phyloP scores from a whole-genome alignment of 2,888 invertebrate species.

The Podotricha telesiphe region DNA sequence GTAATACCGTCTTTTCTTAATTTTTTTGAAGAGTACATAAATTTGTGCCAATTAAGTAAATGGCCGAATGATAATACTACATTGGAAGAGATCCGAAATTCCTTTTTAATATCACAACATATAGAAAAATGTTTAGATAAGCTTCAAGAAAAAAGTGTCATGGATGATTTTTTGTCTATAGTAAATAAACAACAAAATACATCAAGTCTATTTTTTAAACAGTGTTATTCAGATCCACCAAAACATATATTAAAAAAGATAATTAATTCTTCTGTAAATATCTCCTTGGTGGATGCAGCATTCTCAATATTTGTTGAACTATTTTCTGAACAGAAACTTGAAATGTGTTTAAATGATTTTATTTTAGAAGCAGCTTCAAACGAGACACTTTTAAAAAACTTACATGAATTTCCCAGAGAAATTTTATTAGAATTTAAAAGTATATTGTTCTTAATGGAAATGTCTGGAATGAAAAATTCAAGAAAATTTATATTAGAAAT shows the following conservation, averaged over 20 bases:
- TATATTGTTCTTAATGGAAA: constrained; percentile 58
- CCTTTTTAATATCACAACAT: constrained; percentile 79
- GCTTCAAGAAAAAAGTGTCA: constrained; percentile 67
- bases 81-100: constrained; percentile 75
- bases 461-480: constrained; percentile 51
- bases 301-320: constrained; percentile 63
- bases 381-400: constrained; percentile 60
- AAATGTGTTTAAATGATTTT: constrained; percentile 62
- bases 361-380: constrained; percentile 72
- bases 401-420: constrained; percentile 58
- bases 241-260: constrained; percentile 70
- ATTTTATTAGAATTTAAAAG: constrained; percentile 63
- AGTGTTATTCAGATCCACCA: constrained; percentile 65
- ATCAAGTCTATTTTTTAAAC: constrained; percentile 56
- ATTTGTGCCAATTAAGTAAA: constrained; percentile 72
- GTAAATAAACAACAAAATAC: constrained; percentile 55
- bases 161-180: constrained; percentile 68
- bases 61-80: constrained; percentile 73
- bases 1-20: constrained; percentile 75
- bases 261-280: constrained; percentile 61
- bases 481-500: constrained; percentile 52
- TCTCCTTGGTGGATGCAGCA: constrained; percentile 59
- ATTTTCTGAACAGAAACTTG: constrained; percentile 63
- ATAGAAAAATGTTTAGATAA: constrained; percentile 80
- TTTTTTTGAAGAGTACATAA: constrained; percentile 80